Evolutionary conservation across 2,888 invertebrate genomes (phyloP).

Genomic region (Drosophila suboccidentalis): DNA sequence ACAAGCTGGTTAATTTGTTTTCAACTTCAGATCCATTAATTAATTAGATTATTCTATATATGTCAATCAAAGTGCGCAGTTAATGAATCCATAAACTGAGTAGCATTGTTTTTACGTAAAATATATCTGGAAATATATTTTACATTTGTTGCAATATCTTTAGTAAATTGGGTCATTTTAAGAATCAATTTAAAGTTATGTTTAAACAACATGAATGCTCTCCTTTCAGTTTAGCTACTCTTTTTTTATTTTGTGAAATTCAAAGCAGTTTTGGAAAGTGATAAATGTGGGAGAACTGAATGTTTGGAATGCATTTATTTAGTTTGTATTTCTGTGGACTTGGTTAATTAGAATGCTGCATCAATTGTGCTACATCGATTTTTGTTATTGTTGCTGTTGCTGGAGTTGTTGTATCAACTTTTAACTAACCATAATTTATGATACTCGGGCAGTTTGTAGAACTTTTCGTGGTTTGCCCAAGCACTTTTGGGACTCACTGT

Average conservation of each 20-base stretch:
- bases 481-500: constrained; percentile 46
- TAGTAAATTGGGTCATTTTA: not conserved
- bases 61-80: not conserved
- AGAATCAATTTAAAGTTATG: not conserved
- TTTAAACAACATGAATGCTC: not conserved
- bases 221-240: no score
- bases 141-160: not conserved
- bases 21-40: not conserved
- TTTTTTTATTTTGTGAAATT: not conserved
- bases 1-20: not conserved
- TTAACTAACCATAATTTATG: constrained; percentile 77
- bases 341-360: constrained; percentile 38
- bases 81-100: not conserved
- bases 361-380: constrained; percentile 49
- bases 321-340: constrained; percentile 3
- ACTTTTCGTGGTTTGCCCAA: constrained; percentile 50
- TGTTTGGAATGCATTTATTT: constrained; percentile 4
- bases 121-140: not conserved
- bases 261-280: not conserved
- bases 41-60: not conserved
- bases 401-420: constrained; percentile 59
- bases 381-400: constrained; percentile 21
- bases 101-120: not conserved
- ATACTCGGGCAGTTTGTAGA: constrained; percentile 50
- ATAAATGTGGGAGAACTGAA: not conserved